Evolutionary conservation across 2,797 vertebrate species (phyloP).

Genomic region (Leucoraja ocellata): DNA sequence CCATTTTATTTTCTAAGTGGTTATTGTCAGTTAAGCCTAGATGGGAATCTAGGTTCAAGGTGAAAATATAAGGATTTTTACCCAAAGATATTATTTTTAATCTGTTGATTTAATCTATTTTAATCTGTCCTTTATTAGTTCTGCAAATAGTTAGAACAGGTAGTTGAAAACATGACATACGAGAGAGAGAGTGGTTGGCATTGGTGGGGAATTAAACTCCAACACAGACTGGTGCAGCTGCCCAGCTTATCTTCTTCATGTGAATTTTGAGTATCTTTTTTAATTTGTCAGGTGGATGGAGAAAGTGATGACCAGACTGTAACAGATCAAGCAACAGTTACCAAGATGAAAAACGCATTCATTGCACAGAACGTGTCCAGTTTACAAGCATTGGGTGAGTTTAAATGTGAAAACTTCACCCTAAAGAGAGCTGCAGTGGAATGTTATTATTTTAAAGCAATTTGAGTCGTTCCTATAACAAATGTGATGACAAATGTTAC

Average conservation of each 20-base stretch:
- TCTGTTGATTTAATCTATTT: not conserved
- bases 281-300: conserved; percentile 68
- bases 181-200: not conserved
- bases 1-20: no score
- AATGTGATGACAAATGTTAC: no score
- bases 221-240: not conserved
- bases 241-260: not conserved
- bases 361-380: conserved; percentile 96
- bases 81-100: conserved; percentile 17
- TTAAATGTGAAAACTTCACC: not conserved
- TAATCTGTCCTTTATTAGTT: not conserved
- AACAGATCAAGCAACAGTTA: conserved; percentile 76
- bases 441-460: not conserved
- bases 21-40: not conserved
- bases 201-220: not conserved
- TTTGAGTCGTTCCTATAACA: not conserved
- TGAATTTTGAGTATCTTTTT: conserved; percentile 15
- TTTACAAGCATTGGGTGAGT: conserved; percentile 91
- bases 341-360: conserved; percentile 93
- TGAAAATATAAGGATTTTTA: not conserved
- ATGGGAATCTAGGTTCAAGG: not conserved
- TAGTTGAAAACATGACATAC: not conserved
- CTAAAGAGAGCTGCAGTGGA: not conserved
- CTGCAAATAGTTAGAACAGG: not conserved
- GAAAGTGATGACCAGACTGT: conserved; percentile 78